phyloP scores from a whole-genome alignment of 2,113 vertebrate species.

The Phalacrocorax aristotelis region DNA sequence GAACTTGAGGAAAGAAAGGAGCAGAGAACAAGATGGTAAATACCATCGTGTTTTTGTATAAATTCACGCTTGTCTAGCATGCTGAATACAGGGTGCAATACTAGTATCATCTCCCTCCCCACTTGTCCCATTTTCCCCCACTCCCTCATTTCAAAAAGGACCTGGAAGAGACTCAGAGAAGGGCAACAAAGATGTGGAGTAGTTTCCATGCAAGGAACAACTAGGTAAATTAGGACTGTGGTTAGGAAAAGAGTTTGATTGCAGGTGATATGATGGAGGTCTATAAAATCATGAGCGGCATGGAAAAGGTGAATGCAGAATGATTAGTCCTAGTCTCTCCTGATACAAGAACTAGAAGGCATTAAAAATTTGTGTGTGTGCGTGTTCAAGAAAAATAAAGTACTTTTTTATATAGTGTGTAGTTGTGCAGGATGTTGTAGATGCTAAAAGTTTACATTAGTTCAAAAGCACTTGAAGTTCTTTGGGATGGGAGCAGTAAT shows the following conservation, averaged over 20 bases:
- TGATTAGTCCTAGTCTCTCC: neutral
- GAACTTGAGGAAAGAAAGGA: neutral
- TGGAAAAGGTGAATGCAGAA: neutral
- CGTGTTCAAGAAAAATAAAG: neutral
- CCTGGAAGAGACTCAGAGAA: neutral
- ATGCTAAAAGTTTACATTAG: neutral
- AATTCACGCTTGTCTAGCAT: neutral
- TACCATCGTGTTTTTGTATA: neutral
- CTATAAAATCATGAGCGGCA: neutral
- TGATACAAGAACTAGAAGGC: neutral
- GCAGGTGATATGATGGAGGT: neutral
- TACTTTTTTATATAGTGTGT: neutral
- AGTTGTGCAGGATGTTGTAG: neutral
- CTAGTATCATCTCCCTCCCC: neutral
- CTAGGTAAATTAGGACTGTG: neutral
- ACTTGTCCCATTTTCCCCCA: neutral
- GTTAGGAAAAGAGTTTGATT: conserved; percentile 29
- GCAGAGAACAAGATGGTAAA: neutral
- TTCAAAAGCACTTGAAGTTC: neutral
- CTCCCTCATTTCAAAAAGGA: neutral
- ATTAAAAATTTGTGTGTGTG: neutral
- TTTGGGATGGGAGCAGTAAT: neutral
- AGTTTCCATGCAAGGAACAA: neutral
- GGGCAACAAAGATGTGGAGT: neutral
- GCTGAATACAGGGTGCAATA: neutral